phyloP scores from a whole-genome alignment of 1,140 invertebrate genomes.

The Laodelphax striatellus region DNA sequence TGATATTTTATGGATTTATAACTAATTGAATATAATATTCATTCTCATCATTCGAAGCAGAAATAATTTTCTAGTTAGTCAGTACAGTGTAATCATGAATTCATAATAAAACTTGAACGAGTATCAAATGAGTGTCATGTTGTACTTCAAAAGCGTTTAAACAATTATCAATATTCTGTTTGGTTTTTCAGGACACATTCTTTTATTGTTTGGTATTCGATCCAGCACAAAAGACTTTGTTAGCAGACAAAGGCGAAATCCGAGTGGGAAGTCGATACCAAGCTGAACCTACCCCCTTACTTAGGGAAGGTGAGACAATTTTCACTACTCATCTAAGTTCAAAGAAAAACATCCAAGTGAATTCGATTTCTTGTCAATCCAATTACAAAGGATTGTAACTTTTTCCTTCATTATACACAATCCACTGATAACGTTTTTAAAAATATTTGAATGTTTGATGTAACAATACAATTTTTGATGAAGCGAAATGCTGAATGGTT shows the following conservation, averaged over 20 bases:
- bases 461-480: too few relatives aligned
- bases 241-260: conserved; percentile 96
- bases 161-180: conserved; percentile 16
- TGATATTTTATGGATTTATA: too few relatives aligned
- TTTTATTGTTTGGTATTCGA: conserved; percentile 99
- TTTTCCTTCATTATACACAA: neutral
- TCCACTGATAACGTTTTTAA: too few relatives aligned
- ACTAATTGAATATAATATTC: too few relatives aligned
- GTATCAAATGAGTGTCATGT: too few relatives aligned
- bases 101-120: too few relatives aligned
- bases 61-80: too few relatives aligned
- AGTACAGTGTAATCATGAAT: too few relatives aligned
- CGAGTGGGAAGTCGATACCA: conserved; percentile 92
- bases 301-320: conserved; percentile 46
- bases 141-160: neutral
- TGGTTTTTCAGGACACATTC: conserved; percentile 76
- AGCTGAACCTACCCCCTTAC: conserved; percentile 68
- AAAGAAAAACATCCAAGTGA: neutral
- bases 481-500: too few relatives aligned
- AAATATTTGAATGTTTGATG: too few relatives aligned
- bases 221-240: conserved; percentile 93
- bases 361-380: conserved; percentile 1
- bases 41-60: too few relatives aligned
- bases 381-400: neutral
- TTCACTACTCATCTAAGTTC: neutral